Conservation (phyloP, 2,888 invertebrate genomes). For the Clitarchus hookeri region DNA sequence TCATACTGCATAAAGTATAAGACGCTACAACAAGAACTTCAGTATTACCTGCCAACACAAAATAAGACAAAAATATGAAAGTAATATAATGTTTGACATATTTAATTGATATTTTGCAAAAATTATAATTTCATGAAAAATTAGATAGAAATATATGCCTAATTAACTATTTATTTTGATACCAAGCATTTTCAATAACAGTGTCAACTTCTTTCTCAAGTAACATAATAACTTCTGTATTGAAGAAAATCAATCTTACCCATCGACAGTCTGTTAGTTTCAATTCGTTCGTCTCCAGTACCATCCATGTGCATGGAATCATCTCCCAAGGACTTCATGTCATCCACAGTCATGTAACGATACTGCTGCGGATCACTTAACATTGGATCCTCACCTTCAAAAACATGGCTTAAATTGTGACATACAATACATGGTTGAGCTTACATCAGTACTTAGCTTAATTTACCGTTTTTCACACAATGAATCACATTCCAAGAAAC, state of each 20-base stretch:
- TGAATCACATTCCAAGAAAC: too few relatives aligned
- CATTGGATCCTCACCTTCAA: conserved; percentile 85
- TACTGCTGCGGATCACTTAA: conserved; percentile 81
- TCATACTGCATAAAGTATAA: too few relatives aligned
- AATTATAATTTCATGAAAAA: not conserved
- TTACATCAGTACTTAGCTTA: not conserved
- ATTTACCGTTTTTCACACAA: not conserved
- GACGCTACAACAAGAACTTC: too few relatives aligned
- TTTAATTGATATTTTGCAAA: not conserved
- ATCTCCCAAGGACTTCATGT: conserved; percentile 93
- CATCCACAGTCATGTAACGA: conserved; percentile 90
- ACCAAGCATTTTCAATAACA: not conserved
- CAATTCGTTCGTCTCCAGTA: conserved; percentile 74
- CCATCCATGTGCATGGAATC: conserved; percentile 93
- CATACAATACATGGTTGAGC: not conserved
- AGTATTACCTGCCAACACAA: too few relatives aligned
- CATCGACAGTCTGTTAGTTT: conserved; percentile 35
- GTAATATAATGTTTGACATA: not conserved
- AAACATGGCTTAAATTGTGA: not conserved
- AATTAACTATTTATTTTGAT: not conserved
- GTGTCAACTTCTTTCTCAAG: too few relatives aligned
- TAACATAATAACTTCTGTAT: not conserved
- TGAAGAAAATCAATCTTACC: conserved; percentile 27
- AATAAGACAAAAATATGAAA: too few relatives aligned
- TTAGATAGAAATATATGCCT: not conserved